These are phyloP conservation scores for Falco concolor DNA, from an alignment of 2,797 vertebrate genomes.

Conservation along the genomic window DNA sequence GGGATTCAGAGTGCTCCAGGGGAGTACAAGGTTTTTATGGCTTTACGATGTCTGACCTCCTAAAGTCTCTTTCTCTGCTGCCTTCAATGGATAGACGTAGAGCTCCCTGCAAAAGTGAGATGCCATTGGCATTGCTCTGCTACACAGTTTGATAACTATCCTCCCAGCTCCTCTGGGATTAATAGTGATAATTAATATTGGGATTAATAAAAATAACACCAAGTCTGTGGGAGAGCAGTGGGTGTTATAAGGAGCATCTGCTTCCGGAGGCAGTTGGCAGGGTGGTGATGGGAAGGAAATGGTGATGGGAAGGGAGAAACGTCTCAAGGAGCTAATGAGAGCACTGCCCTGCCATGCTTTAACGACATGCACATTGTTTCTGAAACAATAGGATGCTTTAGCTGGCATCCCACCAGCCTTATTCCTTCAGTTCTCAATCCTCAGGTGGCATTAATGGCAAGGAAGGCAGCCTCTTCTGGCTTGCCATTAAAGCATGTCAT, in stretches of 20 bases:
- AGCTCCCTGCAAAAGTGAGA: neutral
- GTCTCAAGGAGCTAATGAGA: neutral
- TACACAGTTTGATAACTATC: neutral
- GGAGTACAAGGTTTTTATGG: neutral
- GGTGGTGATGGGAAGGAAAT: neutral
- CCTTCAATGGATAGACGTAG: neutral
- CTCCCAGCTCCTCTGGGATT: neutral
- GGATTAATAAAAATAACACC: neutral
- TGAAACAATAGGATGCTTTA: conserved; percentile 8
- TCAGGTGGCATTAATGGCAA: neutral
- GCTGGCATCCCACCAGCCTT: neutral
- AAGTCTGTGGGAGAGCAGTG: neutral
- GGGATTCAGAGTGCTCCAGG: neutral
- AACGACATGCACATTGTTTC: neutral
- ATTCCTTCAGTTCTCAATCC: neutral
- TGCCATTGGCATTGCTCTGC: neutral
- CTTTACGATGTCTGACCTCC: neutral
- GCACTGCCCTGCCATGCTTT: neutral
- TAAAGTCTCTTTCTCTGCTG: neutral
- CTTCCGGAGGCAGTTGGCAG: neutral
- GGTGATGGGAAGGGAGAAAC: neutral
- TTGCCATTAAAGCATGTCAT: neutral
- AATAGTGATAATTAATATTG: neutral
- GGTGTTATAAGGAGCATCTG: neutral
- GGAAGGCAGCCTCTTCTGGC: neutral